phyloP scores from a whole-genome alignment of 2,888 invertebrate genomes.

The Epistrophe grossulariae region DNA sequence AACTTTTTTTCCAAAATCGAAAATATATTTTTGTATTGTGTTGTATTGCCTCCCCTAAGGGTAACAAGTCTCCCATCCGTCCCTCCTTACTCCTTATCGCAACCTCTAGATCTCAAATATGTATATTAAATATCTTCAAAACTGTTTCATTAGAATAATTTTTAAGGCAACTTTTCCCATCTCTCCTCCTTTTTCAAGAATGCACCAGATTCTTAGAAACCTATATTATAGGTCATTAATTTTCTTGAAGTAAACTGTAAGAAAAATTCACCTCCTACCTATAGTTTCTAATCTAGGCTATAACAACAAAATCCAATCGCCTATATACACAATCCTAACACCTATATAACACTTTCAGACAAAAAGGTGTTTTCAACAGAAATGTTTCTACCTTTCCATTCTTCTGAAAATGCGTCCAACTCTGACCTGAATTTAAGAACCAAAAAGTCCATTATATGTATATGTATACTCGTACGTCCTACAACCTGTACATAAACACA shows the following conservation, averaged over 20 bases:
- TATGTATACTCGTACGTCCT: neutral
- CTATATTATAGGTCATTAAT: neutral
- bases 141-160: neutral
- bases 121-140: too few relatives aligned
- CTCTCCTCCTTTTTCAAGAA: neutral
- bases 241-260: neutral
- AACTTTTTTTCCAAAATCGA: too few relatives aligned
- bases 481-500: neutral
- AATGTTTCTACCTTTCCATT: neutral
- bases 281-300: neutral
- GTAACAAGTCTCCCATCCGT: too few relatives aligned
- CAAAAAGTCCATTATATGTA: conserved; percentile 18
- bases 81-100: too few relatives aligned
- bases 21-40: too few relatives aligned
- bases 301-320: neutral
- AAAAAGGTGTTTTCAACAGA: neutral
- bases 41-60: too few relatives aligned
- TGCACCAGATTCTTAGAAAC: neutral
- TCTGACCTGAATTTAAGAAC: conserved; percentile 26
- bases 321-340: neutral
- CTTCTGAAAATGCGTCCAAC: conserved; percentile 30
- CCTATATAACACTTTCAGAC: neutral
- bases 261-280: neutral
- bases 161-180: neutral
- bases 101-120: too few relatives aligned